Conservation (phyloP, 2,888 invertebrate species). For the Bellardia bayeri region DNA sequence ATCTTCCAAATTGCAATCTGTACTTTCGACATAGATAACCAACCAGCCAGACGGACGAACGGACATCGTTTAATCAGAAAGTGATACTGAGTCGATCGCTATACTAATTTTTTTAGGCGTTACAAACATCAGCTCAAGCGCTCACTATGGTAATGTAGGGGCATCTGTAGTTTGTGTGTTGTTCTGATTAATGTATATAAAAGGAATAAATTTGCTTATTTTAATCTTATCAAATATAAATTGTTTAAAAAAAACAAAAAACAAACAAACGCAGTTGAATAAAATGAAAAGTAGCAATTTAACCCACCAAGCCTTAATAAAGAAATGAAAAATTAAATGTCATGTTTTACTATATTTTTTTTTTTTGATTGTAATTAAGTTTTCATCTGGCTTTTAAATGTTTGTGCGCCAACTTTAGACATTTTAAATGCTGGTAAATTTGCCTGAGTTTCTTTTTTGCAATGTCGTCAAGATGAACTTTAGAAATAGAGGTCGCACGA, state of each 20-base stretch:
- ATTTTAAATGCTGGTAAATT: neutral
- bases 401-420: neutral
- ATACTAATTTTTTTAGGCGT: too few species aligned
- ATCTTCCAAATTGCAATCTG: too few species aligned
- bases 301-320: neutral
- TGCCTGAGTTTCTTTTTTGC: neutral
- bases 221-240: neutral
- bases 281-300: neutral
- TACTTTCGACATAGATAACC: too few species aligned
- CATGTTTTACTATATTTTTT: neutral
- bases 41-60: too few species aligned
- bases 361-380: neutral
- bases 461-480: neutral
- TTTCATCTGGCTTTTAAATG: conserved; percentile 16
- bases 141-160: neutral
- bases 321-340: neutral
- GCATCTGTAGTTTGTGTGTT: neutral
- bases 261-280: too few species aligned
- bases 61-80: too few species aligned
- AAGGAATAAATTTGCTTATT: neutral
- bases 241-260: too few species aligned
- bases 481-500: neutral
- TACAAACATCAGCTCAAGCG: too few species aligned
- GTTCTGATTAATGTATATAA: conserved; percentile 29
- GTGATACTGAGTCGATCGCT: too few species aligned